A percentile compares a stretch with the other conserved stretches of the same genome.
Conservation (phyloP, 2,888 invertebrate species). For the Cephalotes varians region DNA sequence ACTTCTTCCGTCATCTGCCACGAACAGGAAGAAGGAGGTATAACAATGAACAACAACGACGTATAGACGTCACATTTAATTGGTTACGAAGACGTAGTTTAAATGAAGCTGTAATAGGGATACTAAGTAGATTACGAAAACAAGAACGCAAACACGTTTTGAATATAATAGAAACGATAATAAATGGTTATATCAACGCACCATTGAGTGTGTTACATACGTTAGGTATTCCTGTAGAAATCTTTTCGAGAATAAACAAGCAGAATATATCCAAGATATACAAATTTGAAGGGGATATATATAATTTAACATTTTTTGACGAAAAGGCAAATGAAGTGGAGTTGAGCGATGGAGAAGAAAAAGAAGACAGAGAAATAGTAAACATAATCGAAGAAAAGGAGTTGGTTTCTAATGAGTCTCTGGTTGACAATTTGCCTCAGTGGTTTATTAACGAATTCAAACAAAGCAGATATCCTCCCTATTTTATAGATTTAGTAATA, state of each 20-base stretch:
- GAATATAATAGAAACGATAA: constrained; percentile 88
- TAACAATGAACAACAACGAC: constrained; percentile 89
- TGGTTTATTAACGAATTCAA: constrained; percentile 90
- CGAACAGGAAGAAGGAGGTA: constrained; percentile 84
- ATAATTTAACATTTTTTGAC: constrained; percentile 63
- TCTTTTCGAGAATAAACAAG: constrained; percentile 46
- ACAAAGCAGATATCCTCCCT: constrained; percentile 88
- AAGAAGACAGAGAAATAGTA: constrained; percentile 65
- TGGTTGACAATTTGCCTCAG: constrained; percentile 70
- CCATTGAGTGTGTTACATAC: constrained; percentile 88
- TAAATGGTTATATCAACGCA: constrained; percentile 89
- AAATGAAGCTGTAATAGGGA: constrained; percentile 90
- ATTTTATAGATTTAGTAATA: constrained; percentile 90
- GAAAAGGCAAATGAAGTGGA: constrained; percentile 53
- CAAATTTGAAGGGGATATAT: constrained; percentile 75
- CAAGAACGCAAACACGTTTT: constrained; percentile 87
- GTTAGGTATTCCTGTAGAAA: constrained; percentile 85
- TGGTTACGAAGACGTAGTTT: constrained; percentile 92
- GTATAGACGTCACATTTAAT: constrained; percentile 90
- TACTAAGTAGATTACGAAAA: constrained; percentile 89
- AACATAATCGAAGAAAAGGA: constrained; percentile 12
- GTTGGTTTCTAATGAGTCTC: constrained; percentile 6
- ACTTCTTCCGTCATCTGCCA: constrained; percentile 90
- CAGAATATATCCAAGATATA: constrained; percentile 62
- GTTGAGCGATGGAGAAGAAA: constrained; percentile 65